These are phyloP conservation scores for Dicaeum eximium DNA, from an alignment of 2,113 vertebrate species.

Conservation along the genomic window DNA sequence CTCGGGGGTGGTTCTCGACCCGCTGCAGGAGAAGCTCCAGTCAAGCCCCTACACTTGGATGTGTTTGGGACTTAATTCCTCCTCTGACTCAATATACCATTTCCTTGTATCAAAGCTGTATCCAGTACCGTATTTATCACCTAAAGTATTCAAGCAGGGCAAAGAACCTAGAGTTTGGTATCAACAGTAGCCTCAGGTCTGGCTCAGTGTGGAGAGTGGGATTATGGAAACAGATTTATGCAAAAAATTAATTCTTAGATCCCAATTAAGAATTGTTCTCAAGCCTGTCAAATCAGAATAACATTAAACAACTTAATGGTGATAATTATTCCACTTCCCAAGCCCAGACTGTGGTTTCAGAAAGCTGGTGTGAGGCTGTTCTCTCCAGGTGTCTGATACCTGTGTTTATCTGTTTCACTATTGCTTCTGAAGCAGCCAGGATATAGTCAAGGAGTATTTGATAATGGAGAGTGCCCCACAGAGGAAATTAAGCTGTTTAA, in stretches of 20 bases:
- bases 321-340: not conserved
- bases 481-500: not conserved
- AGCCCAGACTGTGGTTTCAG: rapidly evolving
- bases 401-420: not conserved
- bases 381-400: not conserved
- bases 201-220: not conserved
- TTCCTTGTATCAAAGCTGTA: not conserved
- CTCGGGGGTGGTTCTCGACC: not conserved
- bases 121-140: not conserved
- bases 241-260: not conserved
- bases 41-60: not conserved
- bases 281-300: not conserved
- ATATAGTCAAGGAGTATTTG: not conserved
- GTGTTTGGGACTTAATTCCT: not conserved
- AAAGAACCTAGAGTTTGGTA: too few relatives aligned
- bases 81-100: not conserved
- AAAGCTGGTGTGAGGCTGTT: not conserved
- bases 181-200: not conserved
- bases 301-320: rapidly evolving
- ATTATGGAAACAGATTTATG: not conserved
- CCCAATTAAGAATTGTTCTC: not conserved
- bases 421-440: not conserved
- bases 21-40: too few relatives aligned
- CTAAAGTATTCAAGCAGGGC: too few relatives aligned
- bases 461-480: not conserved